Base-by-base conservation (phyloP, 2,888 invertebrate species). In the Laothoe populi region DNA sequence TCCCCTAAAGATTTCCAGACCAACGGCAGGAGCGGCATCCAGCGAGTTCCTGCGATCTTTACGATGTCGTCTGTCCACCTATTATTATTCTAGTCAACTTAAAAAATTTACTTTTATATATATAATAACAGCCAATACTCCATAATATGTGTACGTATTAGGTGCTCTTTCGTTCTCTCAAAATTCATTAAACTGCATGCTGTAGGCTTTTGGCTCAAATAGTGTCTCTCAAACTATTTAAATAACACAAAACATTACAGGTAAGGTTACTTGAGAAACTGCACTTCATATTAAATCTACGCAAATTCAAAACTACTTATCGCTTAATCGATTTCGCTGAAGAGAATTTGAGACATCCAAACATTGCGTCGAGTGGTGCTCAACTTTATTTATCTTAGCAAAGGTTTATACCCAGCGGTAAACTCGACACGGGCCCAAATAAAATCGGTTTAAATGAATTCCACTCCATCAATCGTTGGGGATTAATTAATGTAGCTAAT, bases 401-500 rank as follows among this genome's bases (percentile, higher is more conserved):
- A 62, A 53, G 63, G 65, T 65, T 64, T 63, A 67, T 67, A 68
- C 61, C 63, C 62, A 58, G 62, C 58, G 46, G 57, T 21, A 19
- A 53, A 61, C 64, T 64, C 60, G 63, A 57, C 46, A 11, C 53
- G 26, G 59, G 40, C 57, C 67, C 24, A 71, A 76, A 74, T 71
- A 65, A 75, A 75, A 73, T 74, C 66, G 70, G 62, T 76, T 70
- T 66, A 69, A 77, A 75, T 71, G 64, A 71, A 73, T 74, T 74
- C 68, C 69, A 65, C 69, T 73, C 68, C 73, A 74, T 79, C 71
- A 77, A 75, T 73, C 74, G 73, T 68, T 70, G 62, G 63, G 69
- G 67, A 72, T 70, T 77, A 78, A 79, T 77, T 74, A 78, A 76
- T 74, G 70, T 69, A 58, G 67, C 64, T 78, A 74, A 79, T 79